Percentiles rank a stretch among this genome's conserved stretches.
Evolutionary conservation across 92 coral and sea anemone genomes (phyloP).

Genomic region (Epizoanthus scotinus): DNA sequence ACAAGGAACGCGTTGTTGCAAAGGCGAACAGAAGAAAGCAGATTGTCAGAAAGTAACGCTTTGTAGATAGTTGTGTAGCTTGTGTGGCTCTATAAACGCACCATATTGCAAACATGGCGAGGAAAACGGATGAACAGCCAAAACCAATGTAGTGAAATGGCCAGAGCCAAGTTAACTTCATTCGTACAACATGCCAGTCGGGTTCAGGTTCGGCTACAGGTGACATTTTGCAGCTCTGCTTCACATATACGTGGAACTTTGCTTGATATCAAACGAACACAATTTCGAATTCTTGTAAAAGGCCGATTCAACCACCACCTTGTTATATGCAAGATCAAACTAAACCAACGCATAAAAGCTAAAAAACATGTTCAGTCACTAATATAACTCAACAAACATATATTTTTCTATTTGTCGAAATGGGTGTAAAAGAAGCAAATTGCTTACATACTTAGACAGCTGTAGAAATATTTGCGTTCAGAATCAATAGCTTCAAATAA

Average conservation of each 20-base stretch:
- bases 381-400: background rate
- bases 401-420: background rate
- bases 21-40: conserved; percentile 30
- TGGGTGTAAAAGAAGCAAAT: background rate
- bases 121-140: conserved; percentile 10
- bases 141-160: conserved; percentile 29
- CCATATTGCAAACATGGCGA: conserved; percentile 15
- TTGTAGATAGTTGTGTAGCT: background rate
- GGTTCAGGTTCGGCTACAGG: conserved; percentile 28
- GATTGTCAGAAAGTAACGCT: conserved; percentile 43
- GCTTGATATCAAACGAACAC: background rate
- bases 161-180: conserved; percentile 22
- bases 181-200: conserved; percentile 17
- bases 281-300: too few relatives aligned
- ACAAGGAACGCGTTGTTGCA: conserved; percentile 43
- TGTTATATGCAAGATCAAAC: background rate
- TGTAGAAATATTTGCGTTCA: background rate
- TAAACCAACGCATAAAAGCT: background rate
- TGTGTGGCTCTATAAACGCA: conserved; percentile 17
- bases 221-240: background rate
- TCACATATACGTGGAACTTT: background rate
- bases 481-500: background rate
- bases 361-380: background rate
- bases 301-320: too few relatives aligned
- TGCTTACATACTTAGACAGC: background rate